Conservation (phyloP, 2,888 invertebrate species). For the Myathropa florea region DNA sequence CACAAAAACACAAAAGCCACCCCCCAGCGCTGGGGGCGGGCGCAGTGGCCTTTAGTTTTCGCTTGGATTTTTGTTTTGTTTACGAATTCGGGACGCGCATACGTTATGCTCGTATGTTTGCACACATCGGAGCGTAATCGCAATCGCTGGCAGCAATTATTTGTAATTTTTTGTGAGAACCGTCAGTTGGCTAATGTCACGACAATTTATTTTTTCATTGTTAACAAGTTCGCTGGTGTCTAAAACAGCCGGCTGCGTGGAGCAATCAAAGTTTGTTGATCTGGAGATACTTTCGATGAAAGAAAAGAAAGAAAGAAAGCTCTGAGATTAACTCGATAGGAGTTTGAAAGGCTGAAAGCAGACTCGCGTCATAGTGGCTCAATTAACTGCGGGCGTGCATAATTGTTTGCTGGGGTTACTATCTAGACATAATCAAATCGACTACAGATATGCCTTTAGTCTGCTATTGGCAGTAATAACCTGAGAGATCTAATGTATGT, state of each 20-base stretch:
- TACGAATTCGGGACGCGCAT: background rate
- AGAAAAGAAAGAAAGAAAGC: too few species aligned
- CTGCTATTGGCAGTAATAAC: too few species aligned
- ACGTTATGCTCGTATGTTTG: background rate
- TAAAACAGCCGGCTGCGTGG: background rate
- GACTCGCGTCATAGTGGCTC: background rate
- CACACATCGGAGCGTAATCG: constrained; percentile 25
- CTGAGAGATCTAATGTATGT: too few species aligned
- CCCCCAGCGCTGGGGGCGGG: background rate
- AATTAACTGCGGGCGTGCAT: background rate
- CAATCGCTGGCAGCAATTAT: constrained; percentile 33
- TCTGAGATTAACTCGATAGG: background rate
- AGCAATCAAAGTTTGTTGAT: background rate
- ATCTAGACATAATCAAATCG: too few species aligned
- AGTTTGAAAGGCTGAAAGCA: background rate
- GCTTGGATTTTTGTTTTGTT: background rate
- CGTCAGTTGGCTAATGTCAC: constrained; percentile 34
- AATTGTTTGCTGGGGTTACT: background rate
- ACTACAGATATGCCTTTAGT: too few species aligned
- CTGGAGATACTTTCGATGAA: background rate
- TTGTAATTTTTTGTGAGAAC: constrained; percentile 33
- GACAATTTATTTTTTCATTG: constrained; percentile 8
- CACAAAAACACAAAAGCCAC: background rate
- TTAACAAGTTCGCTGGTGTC: background rate
- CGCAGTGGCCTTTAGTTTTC: background rate